These are phyloP conservation scores for Picathartes gymnocephalus DNA, from an alignment of 2,113 vertebrate species.

Conservation along the genomic window DNA sequence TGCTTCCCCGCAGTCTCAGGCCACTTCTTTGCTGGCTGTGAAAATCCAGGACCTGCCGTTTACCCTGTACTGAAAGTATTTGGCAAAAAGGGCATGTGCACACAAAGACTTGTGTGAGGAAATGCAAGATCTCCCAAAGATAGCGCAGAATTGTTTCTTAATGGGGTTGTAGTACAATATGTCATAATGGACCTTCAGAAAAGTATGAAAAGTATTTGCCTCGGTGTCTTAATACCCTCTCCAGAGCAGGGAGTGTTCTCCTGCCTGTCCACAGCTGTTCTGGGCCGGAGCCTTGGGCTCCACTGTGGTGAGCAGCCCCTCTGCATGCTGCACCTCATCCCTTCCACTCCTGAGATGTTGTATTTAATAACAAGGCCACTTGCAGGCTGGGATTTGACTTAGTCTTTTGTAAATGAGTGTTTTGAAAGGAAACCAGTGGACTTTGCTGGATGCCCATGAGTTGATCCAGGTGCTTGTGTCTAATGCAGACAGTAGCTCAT, in stretches of 20 bases:
- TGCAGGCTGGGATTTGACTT: neutral
- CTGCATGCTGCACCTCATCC: neutral
- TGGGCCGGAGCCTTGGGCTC: rapidly evolving
- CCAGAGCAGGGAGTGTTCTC: neutral
- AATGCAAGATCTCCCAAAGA: slow-evolving; percentile 1
- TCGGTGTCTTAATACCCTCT: neutral
- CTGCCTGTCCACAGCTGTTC: rapidly evolving
- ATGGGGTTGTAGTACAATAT: neutral
- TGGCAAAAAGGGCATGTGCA: neutral
- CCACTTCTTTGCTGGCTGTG: neutral
- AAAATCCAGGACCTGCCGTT: neutral
- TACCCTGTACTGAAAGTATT: neutral
- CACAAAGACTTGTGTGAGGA: neutral
- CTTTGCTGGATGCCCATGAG: slow-evolving; percentile 66
- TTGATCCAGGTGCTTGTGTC: slow-evolving; percentile 68
- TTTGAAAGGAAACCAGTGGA: slow-evolving; percentile 39
- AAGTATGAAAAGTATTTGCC: neutral
- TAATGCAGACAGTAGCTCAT: slow-evolving; percentile 8
- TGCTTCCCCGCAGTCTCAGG: neutral
- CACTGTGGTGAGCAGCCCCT: neutral
- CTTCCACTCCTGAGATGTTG: neutral
- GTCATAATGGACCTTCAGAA: neutral
- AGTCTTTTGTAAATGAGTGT: neutral
- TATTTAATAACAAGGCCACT: neutral
- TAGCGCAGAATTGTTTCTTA: neutral